Percentiles rank a stretch among this genome's conserved stretches.
phyloP scores from a whole-genome alignment of 1,140 invertebrate species.

The Atta texana region DNA sequence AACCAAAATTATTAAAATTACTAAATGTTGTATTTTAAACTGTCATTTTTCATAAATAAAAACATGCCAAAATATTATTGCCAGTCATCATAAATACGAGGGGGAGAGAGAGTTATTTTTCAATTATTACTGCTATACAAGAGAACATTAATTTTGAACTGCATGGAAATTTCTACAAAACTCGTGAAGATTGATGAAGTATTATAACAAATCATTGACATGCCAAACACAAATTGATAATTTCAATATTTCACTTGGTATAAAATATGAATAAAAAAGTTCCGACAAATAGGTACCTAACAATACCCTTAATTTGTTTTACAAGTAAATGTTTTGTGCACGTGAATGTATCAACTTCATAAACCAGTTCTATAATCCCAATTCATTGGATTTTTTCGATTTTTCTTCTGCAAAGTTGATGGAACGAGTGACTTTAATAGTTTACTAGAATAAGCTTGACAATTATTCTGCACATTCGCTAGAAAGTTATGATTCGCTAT shows the following conservation, averaged over 20 bases:
- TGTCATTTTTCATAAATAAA: conserved; percentile 7
- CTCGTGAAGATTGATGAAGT: not conserved
- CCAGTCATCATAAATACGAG: not conserved
- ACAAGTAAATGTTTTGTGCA: not conserved
- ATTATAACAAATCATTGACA: not conserved
- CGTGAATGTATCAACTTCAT: not conserved
- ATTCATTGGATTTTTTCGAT: not conserved
- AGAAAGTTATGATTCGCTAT: conserved; percentile 40
- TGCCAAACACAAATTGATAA: not conserved
- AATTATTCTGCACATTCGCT: conserved; percentile 25
- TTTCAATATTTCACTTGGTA: not conserved
- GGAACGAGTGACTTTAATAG: not conserved
- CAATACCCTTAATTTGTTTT: not conserved
- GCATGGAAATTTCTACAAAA: not conserved
- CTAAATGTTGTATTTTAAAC: not conserved
- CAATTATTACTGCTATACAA: not conserved
- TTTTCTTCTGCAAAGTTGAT: not conserved
- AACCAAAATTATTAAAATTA: not conserved
- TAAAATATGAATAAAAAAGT: conserved; percentile 18
- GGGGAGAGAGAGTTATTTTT: not conserved
- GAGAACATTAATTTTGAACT: no score
- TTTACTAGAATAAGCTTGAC: conserved; percentile 30
- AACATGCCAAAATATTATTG: not conserved
- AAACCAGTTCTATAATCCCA: not conserved
- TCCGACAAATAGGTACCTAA: not conserved